Conservation (phyloP, 2,797 vertebrate genomes). For the Hemibagrus guttatus region DNA sequence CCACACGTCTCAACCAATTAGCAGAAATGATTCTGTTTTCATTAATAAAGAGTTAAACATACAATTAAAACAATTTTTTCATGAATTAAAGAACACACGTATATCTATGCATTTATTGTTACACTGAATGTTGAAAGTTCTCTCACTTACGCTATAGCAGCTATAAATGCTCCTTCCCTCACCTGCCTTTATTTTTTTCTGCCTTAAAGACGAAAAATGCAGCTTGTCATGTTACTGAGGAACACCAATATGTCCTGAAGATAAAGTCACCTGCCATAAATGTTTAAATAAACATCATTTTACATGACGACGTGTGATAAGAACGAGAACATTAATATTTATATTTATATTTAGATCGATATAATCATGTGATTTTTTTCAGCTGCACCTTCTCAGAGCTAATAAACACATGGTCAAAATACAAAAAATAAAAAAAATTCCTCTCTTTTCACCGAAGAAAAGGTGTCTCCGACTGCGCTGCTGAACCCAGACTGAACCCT, state of each 20-base stretch:
- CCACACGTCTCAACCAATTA: not conserved
- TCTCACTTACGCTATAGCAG: not conserved
- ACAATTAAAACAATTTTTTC: not conserved
- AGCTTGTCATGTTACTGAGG: not conserved
- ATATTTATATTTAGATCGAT: not conserved
- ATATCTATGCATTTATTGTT: not conserved
- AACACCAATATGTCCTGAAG: not conserved
- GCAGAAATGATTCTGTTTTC: not conserved
- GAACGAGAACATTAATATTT: not conserved
- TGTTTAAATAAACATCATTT: not conserved
- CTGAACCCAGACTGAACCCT: conserved; percentile 74
- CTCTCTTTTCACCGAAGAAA: not conserved
- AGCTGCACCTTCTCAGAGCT: not conserved
- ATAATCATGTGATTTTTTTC: not conserved
- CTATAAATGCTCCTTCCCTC: not conserved
- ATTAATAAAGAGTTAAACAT: not conserved
- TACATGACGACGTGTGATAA: too few species aligned
- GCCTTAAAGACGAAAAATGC: not conserved
- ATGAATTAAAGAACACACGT: not conserved
- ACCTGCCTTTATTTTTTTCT: not conserved
- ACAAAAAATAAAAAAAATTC: not conserved
- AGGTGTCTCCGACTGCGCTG: not conserved
- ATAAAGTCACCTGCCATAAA: not conserved
- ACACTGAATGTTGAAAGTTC: not conserved
- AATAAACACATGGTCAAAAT: not conserved